Conservation (phyloP, 2,797 vertebrate genomes). For the Sitta carolinensis region DNA sequence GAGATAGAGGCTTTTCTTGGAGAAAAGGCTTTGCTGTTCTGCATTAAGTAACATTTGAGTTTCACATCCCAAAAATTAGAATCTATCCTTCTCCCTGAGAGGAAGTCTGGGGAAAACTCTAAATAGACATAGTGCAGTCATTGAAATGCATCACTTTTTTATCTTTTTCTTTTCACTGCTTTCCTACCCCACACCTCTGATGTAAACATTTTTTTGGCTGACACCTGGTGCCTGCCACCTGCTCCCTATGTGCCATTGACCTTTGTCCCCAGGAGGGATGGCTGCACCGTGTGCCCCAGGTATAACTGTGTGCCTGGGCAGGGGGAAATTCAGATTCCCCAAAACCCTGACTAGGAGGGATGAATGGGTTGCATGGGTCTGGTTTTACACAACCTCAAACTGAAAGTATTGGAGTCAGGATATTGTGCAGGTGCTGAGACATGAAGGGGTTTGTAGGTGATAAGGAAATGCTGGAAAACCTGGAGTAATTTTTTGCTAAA, state of each 20-base stretch:
- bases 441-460: rapidly evolving
- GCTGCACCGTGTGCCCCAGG: rapidly evolving
- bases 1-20: background rate
- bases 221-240: background rate
- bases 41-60: background rate
- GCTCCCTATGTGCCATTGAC: background rate
- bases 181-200: background rate
- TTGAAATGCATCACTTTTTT: background rate
- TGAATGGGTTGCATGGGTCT: background rate
- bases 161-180: background rate
- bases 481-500: rapidly evolving
- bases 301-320: background rate
- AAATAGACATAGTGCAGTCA: background rate
- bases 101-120: background rate
- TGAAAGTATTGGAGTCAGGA: background rate
- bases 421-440: background rate
- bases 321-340: background rate
- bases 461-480: background rate
- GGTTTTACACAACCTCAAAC: background rate
- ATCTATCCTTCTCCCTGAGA: background rate
- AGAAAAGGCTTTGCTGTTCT: background rate
- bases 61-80: background rate
- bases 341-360: background rate
- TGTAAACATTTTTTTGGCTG: background rate
- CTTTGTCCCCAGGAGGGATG: background rate